phyloP scores from a whole-genome alignment of 2,888 invertebrate species.

The Volucella bombylans region DNA sequence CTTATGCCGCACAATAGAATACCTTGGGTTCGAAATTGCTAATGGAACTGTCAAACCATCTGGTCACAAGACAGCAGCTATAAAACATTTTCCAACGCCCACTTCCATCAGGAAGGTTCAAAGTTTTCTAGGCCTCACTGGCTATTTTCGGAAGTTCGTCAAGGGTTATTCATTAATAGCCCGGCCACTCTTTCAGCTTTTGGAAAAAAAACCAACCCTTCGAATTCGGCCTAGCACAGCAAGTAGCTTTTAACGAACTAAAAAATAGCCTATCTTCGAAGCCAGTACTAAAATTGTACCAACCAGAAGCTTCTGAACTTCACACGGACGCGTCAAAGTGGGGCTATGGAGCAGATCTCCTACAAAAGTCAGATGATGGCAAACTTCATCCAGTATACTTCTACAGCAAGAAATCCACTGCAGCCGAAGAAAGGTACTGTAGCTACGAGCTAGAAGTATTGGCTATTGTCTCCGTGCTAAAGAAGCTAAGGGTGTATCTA shows the following conservation, averaged over 20 bases:
- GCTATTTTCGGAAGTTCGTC: conserved; percentile 2
- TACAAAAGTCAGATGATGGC: conserved; percentile 2
- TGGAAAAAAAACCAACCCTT: neutral
- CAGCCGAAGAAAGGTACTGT: neutral
- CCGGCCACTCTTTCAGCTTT: neutral
- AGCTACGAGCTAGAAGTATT: conserved; percentile 1
- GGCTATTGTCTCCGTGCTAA: no score
- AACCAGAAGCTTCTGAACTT: conserved; percentile 20
- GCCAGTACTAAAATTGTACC: conserved; percentile 38
- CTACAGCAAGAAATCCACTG: neutral
- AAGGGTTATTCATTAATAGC: conserved; percentile 53
- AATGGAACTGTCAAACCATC: conserved; percentile 64
- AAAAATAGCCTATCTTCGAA: neutral
- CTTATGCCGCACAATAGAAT: neutral
- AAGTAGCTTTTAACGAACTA: neutral
- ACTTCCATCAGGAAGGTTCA: conserved; percentile 67
- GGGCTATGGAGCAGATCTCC: no score
- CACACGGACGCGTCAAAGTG: conserved; percentile 1
- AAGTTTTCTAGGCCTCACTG: conserved; percentile 56
- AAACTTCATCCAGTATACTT: neutral
- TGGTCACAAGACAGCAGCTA: conserved; percentile 64
- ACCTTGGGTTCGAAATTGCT: neutral
- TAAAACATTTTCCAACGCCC: no score
- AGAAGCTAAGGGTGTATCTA: conserved; percentile 45
- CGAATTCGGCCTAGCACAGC: neutral